phyloP scores from a whole-genome alignment of 2,888 invertebrate genomes.

The Thera britannica region DNA sequence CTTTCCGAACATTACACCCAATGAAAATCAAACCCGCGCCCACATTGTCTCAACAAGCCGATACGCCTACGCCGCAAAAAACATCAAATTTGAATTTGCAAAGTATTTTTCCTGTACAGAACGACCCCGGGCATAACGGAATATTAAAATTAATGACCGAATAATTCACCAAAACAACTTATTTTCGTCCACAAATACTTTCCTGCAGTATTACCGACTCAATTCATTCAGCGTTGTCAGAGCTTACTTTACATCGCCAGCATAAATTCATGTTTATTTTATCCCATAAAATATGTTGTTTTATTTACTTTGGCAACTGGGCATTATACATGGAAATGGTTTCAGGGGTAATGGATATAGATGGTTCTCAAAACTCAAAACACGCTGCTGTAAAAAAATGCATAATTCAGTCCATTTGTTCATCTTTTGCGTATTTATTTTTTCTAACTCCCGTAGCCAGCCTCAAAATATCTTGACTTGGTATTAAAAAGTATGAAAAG shows the following conservation, averaged over 20 bases:
- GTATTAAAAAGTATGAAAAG: no score
- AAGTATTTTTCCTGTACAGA: neutral
- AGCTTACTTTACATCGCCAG: conserved; percentile 9
- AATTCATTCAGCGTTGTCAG: conserved; percentile 23
- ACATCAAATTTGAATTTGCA: neutral
- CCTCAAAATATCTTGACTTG: no score
- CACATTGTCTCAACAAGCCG: no score
- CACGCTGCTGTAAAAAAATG: no score
- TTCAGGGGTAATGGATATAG: conserved; percentile 11
- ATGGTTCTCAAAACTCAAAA: neutral
- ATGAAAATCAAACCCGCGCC: no score
- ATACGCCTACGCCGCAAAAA: no score
- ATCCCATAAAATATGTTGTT: conserved; percentile 33
- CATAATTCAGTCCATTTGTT: neutral
- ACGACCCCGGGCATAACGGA: neutral
- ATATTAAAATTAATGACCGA: neutral
- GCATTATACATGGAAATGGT: conserved; percentile 12
- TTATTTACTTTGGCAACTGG: conserved; percentile 22
- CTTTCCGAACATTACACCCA: no score
- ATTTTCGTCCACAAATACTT: conserved; percentile 7
- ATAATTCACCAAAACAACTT: conserved; percentile 3
- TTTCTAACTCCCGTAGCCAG: no score
- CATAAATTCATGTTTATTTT: conserved; percentile 38
- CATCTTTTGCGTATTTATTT: no score
- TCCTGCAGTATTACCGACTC: conserved; percentile 18